Conservation (phyloP, 2,888 invertebrate species). For the Elysia crispata region DNA sequence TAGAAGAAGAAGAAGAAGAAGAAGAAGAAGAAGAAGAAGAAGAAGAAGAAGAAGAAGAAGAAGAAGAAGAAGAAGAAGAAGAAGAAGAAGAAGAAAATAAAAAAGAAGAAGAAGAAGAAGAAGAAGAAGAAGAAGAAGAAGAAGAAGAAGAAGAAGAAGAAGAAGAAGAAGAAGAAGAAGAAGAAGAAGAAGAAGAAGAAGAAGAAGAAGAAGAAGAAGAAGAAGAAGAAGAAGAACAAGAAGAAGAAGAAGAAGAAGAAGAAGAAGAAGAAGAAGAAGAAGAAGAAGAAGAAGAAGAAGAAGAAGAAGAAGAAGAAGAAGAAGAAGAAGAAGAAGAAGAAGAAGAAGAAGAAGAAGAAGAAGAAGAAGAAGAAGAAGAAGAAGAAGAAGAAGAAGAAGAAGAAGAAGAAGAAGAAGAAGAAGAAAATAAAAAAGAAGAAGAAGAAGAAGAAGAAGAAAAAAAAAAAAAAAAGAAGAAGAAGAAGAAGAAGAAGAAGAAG, state of each 20-base stretch:
- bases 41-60: conserved; percentile 25
- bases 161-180: background rate
- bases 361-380: conserved; percentile 17
- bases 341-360: conserved; percentile 6
- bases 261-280: conserved; percentile 7
- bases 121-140: conserved; percentile 22
- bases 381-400: background rate
- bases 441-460: no score
- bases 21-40: conserved; percentile 22
- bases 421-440: no score
- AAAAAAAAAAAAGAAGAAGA: no score
- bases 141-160: background rate
- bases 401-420: no score
- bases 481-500: no score
- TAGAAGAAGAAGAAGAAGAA: conserved; percentile 31
- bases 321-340: background rate
- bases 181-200: background rate
- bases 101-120: conserved; percentile 11
- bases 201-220: background rate
- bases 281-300: background rate
- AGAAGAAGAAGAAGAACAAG: conserved; percentile 17
- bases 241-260: background rate
- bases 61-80: background rate
- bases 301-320: background rate
- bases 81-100: background rate